These are phyloP conservation scores for Hypsopygia costalis DNA, from an alignment of 2,888 invertebrate species.

Conservation along the genomic window DNA sequence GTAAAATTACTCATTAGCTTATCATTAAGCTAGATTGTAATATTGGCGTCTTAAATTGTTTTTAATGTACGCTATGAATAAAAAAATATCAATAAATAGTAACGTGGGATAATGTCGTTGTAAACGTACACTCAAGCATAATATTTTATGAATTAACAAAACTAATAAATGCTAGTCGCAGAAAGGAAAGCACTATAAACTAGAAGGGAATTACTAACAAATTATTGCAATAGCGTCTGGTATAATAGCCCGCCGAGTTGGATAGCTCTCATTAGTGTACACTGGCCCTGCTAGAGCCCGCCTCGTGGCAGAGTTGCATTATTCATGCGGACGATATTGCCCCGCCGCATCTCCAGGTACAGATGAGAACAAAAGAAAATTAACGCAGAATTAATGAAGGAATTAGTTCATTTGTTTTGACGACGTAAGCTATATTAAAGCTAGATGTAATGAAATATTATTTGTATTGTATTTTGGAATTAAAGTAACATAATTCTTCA, in stretches of 20 bases:
- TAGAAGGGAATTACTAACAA: constrained; percentile 73
- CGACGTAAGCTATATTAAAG: background rate
- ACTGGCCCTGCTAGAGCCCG: constrained; percentile 50
- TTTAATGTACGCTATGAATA: too few relatives aligned
- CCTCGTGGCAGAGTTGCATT: constrained; percentile 64
- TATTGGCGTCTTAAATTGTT: too few relatives aligned
- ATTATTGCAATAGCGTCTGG: constrained; percentile 65
- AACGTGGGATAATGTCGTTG: too few relatives aligned
- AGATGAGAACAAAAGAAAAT: constrained; percentile 15
- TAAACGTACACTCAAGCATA: too few relatives aligned
- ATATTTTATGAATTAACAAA: constrained; percentile 21
- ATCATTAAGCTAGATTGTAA: too few relatives aligned
- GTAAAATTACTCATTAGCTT: too few relatives aligned
- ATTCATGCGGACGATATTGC: constrained; percentile 77
- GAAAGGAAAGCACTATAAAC: constrained; percentile 42
- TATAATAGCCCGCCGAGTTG: constrained; percentile 59
- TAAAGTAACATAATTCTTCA: too few relatives aligned
- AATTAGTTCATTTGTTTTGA: background rate
- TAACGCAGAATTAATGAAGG: constrained; percentile 12
- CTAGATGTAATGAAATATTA: background rate
- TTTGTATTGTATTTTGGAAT: background rate
- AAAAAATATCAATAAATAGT: too few relatives aligned
- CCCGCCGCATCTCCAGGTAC: constrained; percentile 50
- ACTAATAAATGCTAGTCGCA: constrained; percentile 27
- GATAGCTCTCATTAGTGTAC: constrained; percentile 71